Evolutionary conservation across 2,113 vertebrate genomes (phyloP).

Genomic region (Plecturocebus donacophilus): DNA sequence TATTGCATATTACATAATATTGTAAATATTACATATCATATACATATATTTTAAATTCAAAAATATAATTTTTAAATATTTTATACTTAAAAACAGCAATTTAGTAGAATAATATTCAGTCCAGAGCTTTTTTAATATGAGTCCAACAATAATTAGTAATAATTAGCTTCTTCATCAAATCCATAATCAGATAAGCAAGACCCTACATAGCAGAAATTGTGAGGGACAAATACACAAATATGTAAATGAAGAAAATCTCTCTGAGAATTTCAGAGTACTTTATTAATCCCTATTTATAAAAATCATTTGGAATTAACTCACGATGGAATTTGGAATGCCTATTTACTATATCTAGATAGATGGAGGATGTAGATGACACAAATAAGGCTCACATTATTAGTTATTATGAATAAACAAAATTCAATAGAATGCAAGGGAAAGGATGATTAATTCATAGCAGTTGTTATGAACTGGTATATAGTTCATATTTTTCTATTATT

Average conservation of each 20-base stretch:
- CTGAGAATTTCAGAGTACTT: neutral
- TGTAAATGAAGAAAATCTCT: neutral
- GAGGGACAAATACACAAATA: neutral
- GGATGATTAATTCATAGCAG: neutral
- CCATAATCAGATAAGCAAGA: neutral
- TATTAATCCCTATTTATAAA: neutral
- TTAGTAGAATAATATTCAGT: neutral
- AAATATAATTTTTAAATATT: neutral
- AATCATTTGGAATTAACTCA: neutral
- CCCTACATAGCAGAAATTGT: neutral
- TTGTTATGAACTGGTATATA: neutral
- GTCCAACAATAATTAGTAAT: neutral
- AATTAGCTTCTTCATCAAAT: neutral
- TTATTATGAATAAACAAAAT: neutral
- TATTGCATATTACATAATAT: neutral
- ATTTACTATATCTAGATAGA: neutral
- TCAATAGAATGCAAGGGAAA: neutral
- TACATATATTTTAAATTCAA: neutral
- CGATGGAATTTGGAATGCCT: neutral
- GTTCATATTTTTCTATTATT: neutral
- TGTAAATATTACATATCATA: too few relatives aligned
- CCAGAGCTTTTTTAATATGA: neutral
- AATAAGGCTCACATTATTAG: neutral
- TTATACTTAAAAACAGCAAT: neutral
- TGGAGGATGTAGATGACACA: neutral